phyloP scores from a whole-genome alignment of 1,140 invertebrate genomes.

The Metaphire vulgaris region DNA sequence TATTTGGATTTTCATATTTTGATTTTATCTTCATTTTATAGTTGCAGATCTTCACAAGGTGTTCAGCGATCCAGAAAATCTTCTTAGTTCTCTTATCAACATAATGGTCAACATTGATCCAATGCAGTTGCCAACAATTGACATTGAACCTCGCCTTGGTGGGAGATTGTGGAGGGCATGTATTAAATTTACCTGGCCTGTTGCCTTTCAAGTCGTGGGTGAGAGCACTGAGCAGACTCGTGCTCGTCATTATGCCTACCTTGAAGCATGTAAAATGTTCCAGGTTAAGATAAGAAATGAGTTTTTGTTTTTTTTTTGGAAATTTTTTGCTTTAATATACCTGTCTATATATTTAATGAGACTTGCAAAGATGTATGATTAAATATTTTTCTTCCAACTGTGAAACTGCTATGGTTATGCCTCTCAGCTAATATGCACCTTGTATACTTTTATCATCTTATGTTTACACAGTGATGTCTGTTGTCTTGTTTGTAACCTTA shows the following conservation, averaged over 20 bases:
- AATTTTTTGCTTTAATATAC: not conserved
- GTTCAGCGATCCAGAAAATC: not conserved
- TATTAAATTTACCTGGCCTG: slow-evolving; percentile 7
- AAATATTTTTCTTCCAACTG: not conserved
- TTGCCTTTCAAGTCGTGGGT: slow-evolving; percentile 5
- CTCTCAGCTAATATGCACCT: not conserved
- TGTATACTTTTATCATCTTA: not conserved
- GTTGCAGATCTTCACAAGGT: not conserved
- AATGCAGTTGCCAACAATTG: not conserved
- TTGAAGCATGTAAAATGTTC: slow-evolving; percentile 14
- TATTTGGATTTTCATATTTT: too few species aligned
- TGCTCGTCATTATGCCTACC: slow-evolving; percentile 9
- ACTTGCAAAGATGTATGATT: too few species aligned
- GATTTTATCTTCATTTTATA: not conserved
- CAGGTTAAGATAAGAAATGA: not conserved
- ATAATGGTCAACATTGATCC: slow-evolving; percentile 2
- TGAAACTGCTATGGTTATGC: not conserved
- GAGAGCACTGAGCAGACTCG: not conserved
- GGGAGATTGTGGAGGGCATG: slow-evolving; percentile 7
- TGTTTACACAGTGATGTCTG: not conserved
- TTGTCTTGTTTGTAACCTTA: too few species aligned
- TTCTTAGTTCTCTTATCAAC: not conserved
- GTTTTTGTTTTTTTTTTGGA: not conserved
- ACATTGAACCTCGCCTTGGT: not conserved
- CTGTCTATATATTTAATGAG: not conserved